Percentiles rank a stretch among this genome's conserved stretches.
Evolutionary conservation across 2,797 vertebrate species (phyloP).

Genomic region (Leuciscus waleckii): DNA sequence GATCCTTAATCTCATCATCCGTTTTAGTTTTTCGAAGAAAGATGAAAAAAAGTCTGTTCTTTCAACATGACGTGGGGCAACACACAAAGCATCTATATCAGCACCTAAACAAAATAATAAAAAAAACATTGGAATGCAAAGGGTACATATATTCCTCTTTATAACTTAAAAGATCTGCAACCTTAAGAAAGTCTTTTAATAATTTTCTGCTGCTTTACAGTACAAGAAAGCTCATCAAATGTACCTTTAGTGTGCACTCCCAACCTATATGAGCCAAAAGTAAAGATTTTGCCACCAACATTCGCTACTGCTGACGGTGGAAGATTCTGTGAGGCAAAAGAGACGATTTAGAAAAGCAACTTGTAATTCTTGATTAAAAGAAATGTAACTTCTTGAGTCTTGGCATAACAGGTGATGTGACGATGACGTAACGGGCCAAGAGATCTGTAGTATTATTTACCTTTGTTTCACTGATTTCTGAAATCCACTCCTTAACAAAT

Average conservation of each 20-base stretch:
- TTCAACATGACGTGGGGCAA: slow-evolving; percentile 94
- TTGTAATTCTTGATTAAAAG: too few relatives aligned
- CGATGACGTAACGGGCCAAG: neutral
- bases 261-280: slow-evolving; percentile 96
- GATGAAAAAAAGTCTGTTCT: slow-evolving; percentile 95
- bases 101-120: slow-evolving; percentile 80
- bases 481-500: slow-evolving; percentile 96
- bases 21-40: slow-evolving; percentile 95
- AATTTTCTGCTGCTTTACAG: neutral
- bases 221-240: neutral
- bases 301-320: slow-evolving; percentile 85
- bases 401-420: neutral
- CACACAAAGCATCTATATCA: slow-evolving; percentile 96
- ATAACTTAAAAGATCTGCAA: neutral
- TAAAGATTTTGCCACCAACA: slow-evolving; percentile 95
- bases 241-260: slow-evolving; percentile 99
- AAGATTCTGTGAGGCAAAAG: slow-evolving; percentile 81
- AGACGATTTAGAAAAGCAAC: neutral
- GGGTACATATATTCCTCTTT: neutral
- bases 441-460: slow-evolving; percentile 71
- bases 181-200: neutral
- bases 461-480: slow-evolving; percentile 93
- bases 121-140: neutral
- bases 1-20: slow-evolving; percentile 90
- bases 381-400: neutral